Conservation (phyloP, 2,888 invertebrate species). For the Dasysyrphus albostriatus region DNA sequence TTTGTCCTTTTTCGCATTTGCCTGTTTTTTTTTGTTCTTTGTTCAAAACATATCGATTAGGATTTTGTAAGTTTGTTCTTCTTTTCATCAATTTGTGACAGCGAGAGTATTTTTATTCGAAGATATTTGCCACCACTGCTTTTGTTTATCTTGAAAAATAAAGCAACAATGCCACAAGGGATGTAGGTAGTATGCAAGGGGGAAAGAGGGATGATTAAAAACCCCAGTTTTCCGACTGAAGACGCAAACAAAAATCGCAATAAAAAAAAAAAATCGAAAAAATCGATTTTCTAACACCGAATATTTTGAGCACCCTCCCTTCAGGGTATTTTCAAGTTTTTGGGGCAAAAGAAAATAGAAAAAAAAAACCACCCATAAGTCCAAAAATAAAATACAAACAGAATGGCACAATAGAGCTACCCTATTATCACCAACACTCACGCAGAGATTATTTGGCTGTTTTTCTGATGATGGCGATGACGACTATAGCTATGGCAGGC, state of each 20-base stretch:
- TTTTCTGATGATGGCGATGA: constrained; percentile 59
- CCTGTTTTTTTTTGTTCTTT: neutral
- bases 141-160: constrained; percentile 61
- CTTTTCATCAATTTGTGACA: neutral
- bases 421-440: constrained; percentile 74
- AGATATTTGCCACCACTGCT: constrained; percentile 55
- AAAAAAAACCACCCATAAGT: constrained; percentile 46
- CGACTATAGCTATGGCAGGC: constrained; percentile 47
- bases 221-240: constrained; percentile 2
- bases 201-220: too few relatives aligned
- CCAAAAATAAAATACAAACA: constrained; percentile 62
- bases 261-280: constrained; percentile 51
- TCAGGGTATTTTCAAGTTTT: constrained; percentile 14
- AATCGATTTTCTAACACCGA: constrained; percentile 72
- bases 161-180: constrained; percentile 68
- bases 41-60: constrained; percentile 67
- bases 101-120: constrained; percentile 30
- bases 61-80: constrained; percentile 41
- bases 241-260: neutral
- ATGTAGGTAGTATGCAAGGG: too few relatives aligned
- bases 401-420: constrained; percentile 46
- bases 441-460: constrained; percentile 71
- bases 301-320: constrained; percentile 22
- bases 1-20: constrained; percentile 15
- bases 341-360: constrained; percentile 20